phyloP scores from a whole-genome alignment of 2,888 invertebrate genomes.

The Euplagia quadripunctaria region DNA sequence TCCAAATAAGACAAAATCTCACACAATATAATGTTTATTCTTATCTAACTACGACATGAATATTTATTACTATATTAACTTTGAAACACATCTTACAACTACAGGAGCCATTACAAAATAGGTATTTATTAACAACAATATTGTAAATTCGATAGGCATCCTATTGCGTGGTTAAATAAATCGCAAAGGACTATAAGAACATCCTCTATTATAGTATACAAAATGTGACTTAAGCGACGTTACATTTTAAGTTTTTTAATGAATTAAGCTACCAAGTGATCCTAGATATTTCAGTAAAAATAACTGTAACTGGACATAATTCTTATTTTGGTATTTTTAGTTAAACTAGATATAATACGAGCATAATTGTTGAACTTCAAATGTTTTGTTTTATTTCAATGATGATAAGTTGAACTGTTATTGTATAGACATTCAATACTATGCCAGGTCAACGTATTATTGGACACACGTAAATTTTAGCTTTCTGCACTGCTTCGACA shows the following conservation, averaged over 20 bases:
- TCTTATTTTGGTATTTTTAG: background rate
- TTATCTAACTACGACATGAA: slow-evolving; percentile 40
- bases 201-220: background rate
- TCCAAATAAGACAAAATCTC: slow-evolving; percentile 29
- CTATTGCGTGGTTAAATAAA: slow-evolving; percentile 39
- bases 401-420: too few species aligned
- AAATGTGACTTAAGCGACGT: slow-evolving; percentile 2
- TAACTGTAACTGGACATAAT: background rate
- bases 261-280: background rate
- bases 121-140: slow-evolving; percentile 37
- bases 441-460: too few species aligned
- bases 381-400: too few species aligned
- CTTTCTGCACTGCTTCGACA: too few species aligned
- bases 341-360: too few species aligned
- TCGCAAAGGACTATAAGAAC: slow-evolving; percentile 11
- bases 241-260: background rate
- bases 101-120: slow-evolving; percentile 42
- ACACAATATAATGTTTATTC: slow-evolving; percentile 37
- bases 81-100: slow-evolving; percentile 37
- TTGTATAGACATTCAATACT: too few species aligned
- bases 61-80: slow-evolving; percentile 30
- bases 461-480: too few species aligned
- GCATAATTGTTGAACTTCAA: too few species aligned
- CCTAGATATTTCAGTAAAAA: background rate
- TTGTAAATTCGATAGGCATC: slow-evolving; percentile 49